Evolutionary conservation across 2,113 vertebrate genomes (phyloP), one percentile per base, ranked within the genome.

Genomic region (Macroglossus sobrinus): DNA sequence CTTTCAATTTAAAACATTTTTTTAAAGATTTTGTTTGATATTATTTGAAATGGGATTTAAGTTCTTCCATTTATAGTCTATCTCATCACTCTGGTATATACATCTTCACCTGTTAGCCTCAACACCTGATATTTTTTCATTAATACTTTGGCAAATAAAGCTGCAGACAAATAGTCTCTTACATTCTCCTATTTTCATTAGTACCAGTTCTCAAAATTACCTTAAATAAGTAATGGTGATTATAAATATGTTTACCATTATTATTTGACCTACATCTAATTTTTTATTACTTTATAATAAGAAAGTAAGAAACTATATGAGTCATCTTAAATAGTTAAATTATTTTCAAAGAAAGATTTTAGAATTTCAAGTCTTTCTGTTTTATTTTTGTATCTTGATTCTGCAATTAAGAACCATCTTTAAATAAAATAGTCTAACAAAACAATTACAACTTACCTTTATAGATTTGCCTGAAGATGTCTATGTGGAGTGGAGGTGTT

Each of bases 51-150:
- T 30, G 0, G 22, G 0, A 30, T 86, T 71, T 69, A 40, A 30
- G 3, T 24, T 0, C 4, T 72, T 55, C 2, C 5, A 35, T 74
- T 74, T 18, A 33, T 68, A 63, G 16, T 61, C 0, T 21, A 55
- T 53, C 0, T 76, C 14, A 16, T 50, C 15, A 50, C 50, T 50
- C 15, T 50, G 15, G 14, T 16, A 16, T 50, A 50, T 4, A 50
- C 3, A 0, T 13, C 24, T 38, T 47, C 0, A 24, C 9, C 1
- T 14, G 40, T 18, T 38, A 64, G 28, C 16, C 11, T 5, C 47
- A 76, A 57, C 5, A 63, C 50, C 15, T 50, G 50, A 50, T 50
- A 50, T 50, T 50, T 50, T 50, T 50, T 50, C 50, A 50, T 50
- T 50, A 50, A 50, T 24, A 43, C 15, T 33, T 22, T 66, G 30